Conservation (phyloP, 2,888 invertebrate genomes). For the Ligdia adustata region DNA sequence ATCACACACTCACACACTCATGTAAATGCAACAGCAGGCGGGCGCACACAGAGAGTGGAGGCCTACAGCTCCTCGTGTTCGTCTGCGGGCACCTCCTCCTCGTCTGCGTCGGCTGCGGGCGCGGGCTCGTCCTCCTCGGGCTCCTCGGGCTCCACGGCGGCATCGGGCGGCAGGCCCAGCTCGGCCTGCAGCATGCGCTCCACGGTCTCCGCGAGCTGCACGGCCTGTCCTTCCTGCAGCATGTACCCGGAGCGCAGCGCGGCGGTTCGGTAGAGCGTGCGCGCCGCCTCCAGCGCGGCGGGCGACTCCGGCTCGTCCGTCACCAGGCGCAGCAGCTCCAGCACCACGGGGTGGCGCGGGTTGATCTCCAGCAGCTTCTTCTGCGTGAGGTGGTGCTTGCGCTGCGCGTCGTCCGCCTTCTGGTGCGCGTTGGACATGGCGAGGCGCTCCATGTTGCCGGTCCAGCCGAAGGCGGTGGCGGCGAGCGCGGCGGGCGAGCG, state of each 20-base stretch:
- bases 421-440: constrained; percentile 98
- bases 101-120: constrained; percentile 34
- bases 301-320: constrained; percentile 65
- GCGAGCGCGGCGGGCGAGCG: constrained; percentile 97
- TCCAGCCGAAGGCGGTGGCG: constrained; percentile 99
- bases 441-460: constrained; percentile 99
- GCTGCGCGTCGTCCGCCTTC: constrained; percentile 95
- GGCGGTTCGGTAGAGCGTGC: constrained; percentile 86
- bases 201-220: constrained; percentile 94
- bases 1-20: constrained; percentile 4
- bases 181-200: constrained; percentile 94
- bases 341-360: constrained; percentile 97
- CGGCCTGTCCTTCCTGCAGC: constrained; percentile 85
- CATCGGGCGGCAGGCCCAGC: constrained; percentile 90
- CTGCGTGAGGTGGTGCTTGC: constrained; percentile 94
- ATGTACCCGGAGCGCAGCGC: constrained; percentile 92
- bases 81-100: constrained; percentile 36
- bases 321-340: constrained; percentile 93
- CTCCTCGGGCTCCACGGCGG: constrained; percentile 44
- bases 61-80: constrained; percentile 65
- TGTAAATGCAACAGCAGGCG: background rate
- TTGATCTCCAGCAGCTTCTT: constrained; percentile 99
- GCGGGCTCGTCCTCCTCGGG: constrained; percentile 41
- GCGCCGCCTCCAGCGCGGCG: constrained; percentile 80
- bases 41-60: background rate